A percentile compares a stretch with the other conserved stretches of the same genome.
Evolutionary conservation across 2,888 invertebrate genomes (phyloP).

Genomic region (Andricus quercusramuli): DNA sequence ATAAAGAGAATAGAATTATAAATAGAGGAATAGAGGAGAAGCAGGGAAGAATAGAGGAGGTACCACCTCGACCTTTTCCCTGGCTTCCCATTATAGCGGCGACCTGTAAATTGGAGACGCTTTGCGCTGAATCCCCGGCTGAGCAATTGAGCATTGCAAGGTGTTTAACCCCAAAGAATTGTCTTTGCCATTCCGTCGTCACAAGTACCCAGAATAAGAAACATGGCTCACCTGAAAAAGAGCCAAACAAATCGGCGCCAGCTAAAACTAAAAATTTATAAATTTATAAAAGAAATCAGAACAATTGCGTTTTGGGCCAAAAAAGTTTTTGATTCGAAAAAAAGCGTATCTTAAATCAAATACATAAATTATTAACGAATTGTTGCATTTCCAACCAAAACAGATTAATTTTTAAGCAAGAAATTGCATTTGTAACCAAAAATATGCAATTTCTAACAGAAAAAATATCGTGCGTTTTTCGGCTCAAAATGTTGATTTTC

Average conservation of each 20-base stretch:
- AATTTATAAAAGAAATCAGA: too few relatives aligned
- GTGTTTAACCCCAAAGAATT: constrained; percentile 11
- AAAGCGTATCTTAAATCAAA: too few relatives aligned
- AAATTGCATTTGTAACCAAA: too few relatives aligned
- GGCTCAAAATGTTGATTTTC: too few relatives aligned
- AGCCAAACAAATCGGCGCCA: background rate
- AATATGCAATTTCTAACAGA: too few relatives aligned
- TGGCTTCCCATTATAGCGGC: constrained; percentile 57
- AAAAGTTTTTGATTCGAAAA: too few relatives aligned
- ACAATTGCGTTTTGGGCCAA: too few relatives aligned
- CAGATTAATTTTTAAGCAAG: too few relatives aligned
- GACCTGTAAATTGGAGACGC: constrained; percentile 57
- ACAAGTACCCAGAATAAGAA: background rate
- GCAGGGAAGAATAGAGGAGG: constrained; percentile 43
- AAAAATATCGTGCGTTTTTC: too few relatives aligned
- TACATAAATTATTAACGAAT: too few relatives aligned
- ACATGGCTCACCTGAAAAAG: background rate
- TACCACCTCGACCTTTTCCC: constrained; percentile 48
- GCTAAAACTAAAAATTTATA: too few relatives aligned
- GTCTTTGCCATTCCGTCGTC: background rate
- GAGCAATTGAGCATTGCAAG: constrained; percentile 6
- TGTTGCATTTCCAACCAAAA: too few relatives aligned
- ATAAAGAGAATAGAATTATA: constrained; percentile 64
- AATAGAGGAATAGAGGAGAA: constrained; percentile 52
- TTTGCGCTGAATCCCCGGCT: constrained; percentile 49